Evolutionary conservation across 2,888 invertebrate genomes (phyloP).

Genomic region (Colletes collaris): DNA sequence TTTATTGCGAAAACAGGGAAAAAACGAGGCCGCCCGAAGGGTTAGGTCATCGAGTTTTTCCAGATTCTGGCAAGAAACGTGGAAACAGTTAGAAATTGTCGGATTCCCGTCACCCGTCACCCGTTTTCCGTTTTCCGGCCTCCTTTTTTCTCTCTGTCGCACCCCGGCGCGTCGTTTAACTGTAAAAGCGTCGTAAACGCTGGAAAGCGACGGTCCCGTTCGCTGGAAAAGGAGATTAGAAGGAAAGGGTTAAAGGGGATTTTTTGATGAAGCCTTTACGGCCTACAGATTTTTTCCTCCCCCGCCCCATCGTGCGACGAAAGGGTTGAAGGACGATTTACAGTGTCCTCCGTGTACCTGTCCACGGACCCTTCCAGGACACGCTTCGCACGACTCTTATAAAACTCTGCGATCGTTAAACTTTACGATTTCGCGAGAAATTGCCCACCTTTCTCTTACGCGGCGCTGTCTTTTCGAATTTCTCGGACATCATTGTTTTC

Average conservation of each 20-base stretch:
- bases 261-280: conserved; percentile 57
- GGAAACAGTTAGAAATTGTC: conserved; percentile 44
- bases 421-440: not conserved
- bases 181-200: conserved; percentile 54
- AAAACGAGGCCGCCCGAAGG: conserved; percentile 36
- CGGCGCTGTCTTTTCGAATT: not conserved
- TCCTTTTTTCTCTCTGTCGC: not conserved
- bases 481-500: no score
- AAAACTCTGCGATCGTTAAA: not conserved
- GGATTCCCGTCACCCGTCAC: not conserved
- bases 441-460: not conserved
- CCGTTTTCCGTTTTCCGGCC: not conserved
- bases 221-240: conserved; percentile 55
- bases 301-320: not conserved
- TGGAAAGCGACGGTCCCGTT: conserved; percentile 12
- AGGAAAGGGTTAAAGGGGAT: conserved; percentile 56
- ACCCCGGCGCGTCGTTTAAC: conserved; percentile 21
- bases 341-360: conserved; percentile 40
- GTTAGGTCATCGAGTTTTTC: not conserved
- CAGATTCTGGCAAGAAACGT: not conserved
- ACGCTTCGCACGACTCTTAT: conserved; percentile 7
- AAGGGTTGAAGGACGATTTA: conserved; percentile 60
- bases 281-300: conserved; percentile 45
- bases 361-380: not conserved
- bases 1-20: not conserved